Evolutionary conservation across 2,797 vertebrate species (phyloP), one percentile per base, ranked within the genome.

Genomic region (Vireo griseus): DNA sequence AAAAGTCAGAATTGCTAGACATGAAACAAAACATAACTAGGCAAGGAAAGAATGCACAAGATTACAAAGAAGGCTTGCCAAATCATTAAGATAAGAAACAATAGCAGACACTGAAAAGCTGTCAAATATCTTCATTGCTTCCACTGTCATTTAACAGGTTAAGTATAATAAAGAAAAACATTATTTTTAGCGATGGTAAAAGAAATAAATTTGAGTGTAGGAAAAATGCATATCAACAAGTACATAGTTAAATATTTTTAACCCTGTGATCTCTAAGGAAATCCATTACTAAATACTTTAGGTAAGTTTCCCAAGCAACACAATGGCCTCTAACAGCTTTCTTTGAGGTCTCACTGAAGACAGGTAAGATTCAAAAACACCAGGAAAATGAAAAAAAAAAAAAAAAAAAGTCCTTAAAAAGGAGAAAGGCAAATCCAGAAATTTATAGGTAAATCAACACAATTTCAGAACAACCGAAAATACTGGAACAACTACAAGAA

Each of bases 191-290:
- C 59, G 80, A 54, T 40, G 20, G 62, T 13, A 68, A 92, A 84
- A 47, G 29, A 57, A 87, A 66, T 4, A 44, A 39, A 78, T 65
- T 15, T 31, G 24, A 50, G 44, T 13, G 45, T 14, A 67, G 45
- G 20, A 78, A 86, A 85, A 88, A 26, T 0, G 0, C 0, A 0
- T 22, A 42, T 47, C 31, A 28, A 7, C 16, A 28, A 40, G 44
- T 48, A 57, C 16, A 58, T 3, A n/a, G 67, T 57, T 21, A 48
- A 9, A 13, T 51, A 71, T n/a, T 71, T 71, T 19, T 5, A 72
- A 79, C 29, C 31, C 6, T 37, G 10, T 42, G 13, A 58, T 13
- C n/a, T 40, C 35, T 75, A 58, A 62, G 24, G 29, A 67, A 82
- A 86, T 62, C 28, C 1, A 89, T 31, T 29, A 20, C 14, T 61